Conservation (phyloP, 1,140 invertebrate genomes). For the Riptortus pedestris region DNA sequence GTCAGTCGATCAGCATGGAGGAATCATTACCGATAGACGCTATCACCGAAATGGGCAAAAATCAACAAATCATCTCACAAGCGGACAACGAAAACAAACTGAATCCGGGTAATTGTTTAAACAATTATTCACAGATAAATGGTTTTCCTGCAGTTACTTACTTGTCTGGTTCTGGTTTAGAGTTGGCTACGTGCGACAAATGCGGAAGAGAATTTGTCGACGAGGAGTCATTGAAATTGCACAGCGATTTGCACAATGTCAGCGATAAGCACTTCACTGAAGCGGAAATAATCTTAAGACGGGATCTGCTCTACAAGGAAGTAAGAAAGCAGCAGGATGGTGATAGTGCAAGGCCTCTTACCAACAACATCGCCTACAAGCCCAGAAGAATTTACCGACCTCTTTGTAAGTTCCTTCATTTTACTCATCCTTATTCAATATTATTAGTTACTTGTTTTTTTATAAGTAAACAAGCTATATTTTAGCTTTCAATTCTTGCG, state of each 20-base stretch:
- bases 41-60: background rate
- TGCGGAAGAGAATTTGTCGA: conserved; percentile 12
- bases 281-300: conserved; percentile 13
- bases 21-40: background rate
- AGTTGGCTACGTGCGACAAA: conserved; percentile 6
- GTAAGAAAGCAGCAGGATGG: conserved; percentile 45
- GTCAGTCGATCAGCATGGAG: background rate
- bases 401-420: conserved; percentile 13
- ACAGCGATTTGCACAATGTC: conserved; percentile 4
- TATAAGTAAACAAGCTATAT: background rate
- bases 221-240: conserved; percentile 11
- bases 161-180: background rate
- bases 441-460: background rate
- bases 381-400: conserved; percentile 33
- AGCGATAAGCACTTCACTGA: conserved; percentile 10
- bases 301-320: conserved; percentile 44
- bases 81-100: background rate
- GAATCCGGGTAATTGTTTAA: background rate
- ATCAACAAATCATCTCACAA: background rate
- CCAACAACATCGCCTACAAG: conserved; percentile 46
- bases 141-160: background rate
- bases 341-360: conserved; percentile 40
- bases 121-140: background rate
- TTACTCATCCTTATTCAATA: background rate
- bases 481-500: background rate